Evolutionary conservation across 2,113 vertebrate genomes (phyloP), one percentile per base, ranked within the genome.

Genomic region (Camarhynchus parvulus): DNA sequence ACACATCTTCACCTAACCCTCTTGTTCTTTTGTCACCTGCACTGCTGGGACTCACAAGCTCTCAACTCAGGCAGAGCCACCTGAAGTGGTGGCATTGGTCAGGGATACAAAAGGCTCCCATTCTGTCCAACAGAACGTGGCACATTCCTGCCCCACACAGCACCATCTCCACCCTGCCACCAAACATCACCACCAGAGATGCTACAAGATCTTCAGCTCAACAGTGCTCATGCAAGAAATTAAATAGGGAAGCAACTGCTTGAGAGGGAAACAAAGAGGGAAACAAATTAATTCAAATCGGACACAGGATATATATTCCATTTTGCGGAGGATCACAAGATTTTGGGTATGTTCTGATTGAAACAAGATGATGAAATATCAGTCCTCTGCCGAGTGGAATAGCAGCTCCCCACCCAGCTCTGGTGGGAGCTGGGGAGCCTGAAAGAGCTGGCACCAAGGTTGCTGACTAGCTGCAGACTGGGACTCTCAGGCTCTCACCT

Each of bases 401-500:
- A 92, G 39, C 8, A 69, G 55, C 5, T 94, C 83, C 89, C 92
- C 56, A 89, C 61, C 79, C 92, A 81, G 92, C 84, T 89, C 56
- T 89, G n/a, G 56, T 55, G 49, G 52, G 87, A 96, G 92, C 91
- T 92, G 74, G 58, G 94, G 94, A 97, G 96, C 96, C 96, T 96
- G 94, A 92, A 97, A 84, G 94, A 92, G 81, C 74, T 96, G 92
- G 96, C 69, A 96, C 80, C 73, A 21, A 83, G 50, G 89, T 61
- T 92, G 95, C 91, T 97, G 92, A 95, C 47, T 93, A 97, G 83
- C 95, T 94, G 92, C 70, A 70, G 92, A 95, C 90, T 88, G 93
- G 94, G 89, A 95, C 93, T 88, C 92, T 86, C 92, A 96, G 96
- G 96, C 95, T 97, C 95, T 97, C 94, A 97, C 95, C 96, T 96